Conservation (phyloP, 2,888 invertebrate genomes). For the Phengaris arion region DNA sequence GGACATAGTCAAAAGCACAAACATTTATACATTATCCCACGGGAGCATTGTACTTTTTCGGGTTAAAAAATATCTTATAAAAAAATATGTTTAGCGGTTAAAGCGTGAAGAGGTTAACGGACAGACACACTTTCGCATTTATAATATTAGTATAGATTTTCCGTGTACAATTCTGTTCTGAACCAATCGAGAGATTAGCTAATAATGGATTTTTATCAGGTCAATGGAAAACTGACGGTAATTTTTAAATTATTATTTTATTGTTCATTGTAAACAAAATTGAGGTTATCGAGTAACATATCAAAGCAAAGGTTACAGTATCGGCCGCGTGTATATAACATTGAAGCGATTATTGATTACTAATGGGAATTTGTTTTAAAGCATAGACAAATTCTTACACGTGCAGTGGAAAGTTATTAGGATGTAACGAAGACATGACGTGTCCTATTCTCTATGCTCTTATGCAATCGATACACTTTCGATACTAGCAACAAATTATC, state of each 20-base stretch:
- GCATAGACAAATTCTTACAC: not conserved
- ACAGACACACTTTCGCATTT: no score
- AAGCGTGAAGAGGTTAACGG: no score
- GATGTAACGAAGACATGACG: not conserved
- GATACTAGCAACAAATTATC: not conserved
- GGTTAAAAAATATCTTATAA: no score
- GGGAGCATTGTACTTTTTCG: no score
- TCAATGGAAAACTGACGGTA: conserved; percentile 4
- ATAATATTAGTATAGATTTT: no score
- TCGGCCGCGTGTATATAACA: not conserved
- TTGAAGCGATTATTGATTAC: not conserved
- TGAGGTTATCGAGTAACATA: conserved; percentile 11
- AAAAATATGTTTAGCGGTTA: no score
- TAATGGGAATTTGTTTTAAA: not conserved
- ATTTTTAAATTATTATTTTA: conserved; percentile 28
- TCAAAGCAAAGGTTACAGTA: not conserved
- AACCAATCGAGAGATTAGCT: not conserved
- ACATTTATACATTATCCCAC: no score
- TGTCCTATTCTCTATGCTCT: not conserved
- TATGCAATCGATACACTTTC: not conserved
- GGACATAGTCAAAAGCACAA: no score
- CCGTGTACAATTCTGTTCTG: no score
- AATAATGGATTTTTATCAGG: not conserved
- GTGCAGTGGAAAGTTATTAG: conserved; percentile 8
- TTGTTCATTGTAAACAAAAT: conserved; percentile 22